Base-by-base conservation (phyloP, 2,888 invertebrate genomes). In the Daptonema setosum region DNA sequence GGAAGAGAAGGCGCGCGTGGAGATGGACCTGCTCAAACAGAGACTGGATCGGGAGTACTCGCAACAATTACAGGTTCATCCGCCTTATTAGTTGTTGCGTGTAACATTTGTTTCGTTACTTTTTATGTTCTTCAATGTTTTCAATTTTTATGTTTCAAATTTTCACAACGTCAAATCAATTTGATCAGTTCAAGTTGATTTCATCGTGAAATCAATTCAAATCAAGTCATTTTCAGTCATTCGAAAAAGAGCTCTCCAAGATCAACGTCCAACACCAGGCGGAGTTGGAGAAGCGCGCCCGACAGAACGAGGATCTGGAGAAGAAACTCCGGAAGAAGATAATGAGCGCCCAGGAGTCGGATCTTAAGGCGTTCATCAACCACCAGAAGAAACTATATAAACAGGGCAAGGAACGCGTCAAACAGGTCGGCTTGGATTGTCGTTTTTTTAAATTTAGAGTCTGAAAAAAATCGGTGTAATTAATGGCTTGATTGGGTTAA, bases 31-130 rank as follows among this genome's bases (percentile, higher is more conserved):
- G 67, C 88, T 95, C 75, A 90, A 93, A 74, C 81, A 83, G 68
- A 82, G 85, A 69, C 78, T 95, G 63, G 95, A 97, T 74, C 85
- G 88, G 71, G 97, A 97, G 75, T 91, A 93, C 72, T 93, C 95
- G 73, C 82, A 82, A 66, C 77, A 93, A 63, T 78, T 91, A 68
- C 83, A 85, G 71, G 55, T 54, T 54, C n/a, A 53, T 53, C 30
- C n/a, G 5, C 24, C 8, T 1, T 52, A 14, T 28, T 24, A 17
- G n/a, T 28, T 51, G 5, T 11, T 28, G 8, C 2, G n/a, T 14
- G 24, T 50, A 14, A 14, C n/a, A 24, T 25, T n/a, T 14, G 25
- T 24, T n/a, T n/a, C n/a, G n/a, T n/a, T n/a, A n/a, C n/a, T n/a
- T n/a, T n/a, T n/a, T n/a, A n/a, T n/a, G n/a, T n/a, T n/a, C n/a